Percentiles rank a stretch among this genome's conserved stretches.
These are phyloP conservation scores for Bactericera cockerelli DNA, from an alignment of 1,140 invertebrate genomes.

Conservation along the genomic window DNA sequence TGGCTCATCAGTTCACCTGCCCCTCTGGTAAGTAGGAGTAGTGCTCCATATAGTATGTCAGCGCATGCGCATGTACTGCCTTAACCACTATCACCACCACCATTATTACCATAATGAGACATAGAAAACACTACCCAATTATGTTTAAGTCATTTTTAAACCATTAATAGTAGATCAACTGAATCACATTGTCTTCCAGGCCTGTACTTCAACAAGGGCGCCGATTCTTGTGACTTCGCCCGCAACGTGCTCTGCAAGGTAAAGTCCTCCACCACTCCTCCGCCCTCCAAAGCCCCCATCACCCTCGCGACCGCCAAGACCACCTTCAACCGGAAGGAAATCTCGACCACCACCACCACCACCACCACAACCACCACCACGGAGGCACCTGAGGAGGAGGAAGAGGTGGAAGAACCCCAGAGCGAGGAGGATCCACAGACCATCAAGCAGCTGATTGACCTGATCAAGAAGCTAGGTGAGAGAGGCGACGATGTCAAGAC, in stretches of 20 bases:
- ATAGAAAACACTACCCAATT: too few species aligned
- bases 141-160: too few species aligned
- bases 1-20: constrained; percentile 86
- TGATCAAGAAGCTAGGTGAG: constrained; percentile 62
- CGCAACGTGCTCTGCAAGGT: constrained; percentile 66
- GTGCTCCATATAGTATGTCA: neutral
- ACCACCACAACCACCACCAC: constrained; percentile 29
- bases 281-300: constrained; percentile 33
- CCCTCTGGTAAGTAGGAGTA: constrained; percentile 48
- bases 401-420: constrained; percentile 48
- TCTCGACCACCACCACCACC: constrained; percentile 35
- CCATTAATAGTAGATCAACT: too few species aligned
- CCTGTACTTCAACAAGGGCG: constrained; percentile 75
- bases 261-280: constrained; percentile 22
- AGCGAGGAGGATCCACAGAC: constrained; percentile 63
- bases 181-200: constrained; percentile 38
- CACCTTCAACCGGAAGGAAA: constrained; percentile 18
- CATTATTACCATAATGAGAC: too few species aligned
- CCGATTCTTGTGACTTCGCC: constrained; percentile 82
- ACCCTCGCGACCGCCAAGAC: constrained; percentile 33
- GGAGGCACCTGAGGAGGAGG: constrained; percentile 33
- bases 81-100: too few species aligned
- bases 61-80: neutral
- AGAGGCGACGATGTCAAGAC: too few species aligned
- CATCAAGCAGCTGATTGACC: constrained; percentile 64